These are phyloP conservation scores for Stomatorhinus ivindoensis DNA, from an alignment of 2,113 vertebrate species.

Conservation along the genomic window DNA sequence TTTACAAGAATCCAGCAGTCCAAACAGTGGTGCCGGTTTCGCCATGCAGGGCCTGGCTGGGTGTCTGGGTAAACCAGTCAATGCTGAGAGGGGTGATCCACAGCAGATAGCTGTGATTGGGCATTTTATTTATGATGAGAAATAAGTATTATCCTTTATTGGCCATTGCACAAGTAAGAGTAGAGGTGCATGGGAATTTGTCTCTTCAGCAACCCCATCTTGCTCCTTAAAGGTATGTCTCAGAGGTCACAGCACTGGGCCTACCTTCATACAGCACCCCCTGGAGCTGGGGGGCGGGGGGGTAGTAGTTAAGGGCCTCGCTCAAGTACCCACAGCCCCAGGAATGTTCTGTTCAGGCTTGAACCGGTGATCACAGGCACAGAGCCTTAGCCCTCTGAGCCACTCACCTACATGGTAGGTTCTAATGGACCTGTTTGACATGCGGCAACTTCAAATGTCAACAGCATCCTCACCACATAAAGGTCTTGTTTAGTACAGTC, in stretches of 20 bases:
- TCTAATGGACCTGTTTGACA: background rate
- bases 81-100: background rate
- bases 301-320: too few relatives aligned
- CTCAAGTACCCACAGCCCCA: too few relatives aligned
- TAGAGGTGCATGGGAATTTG: too few relatives aligned
- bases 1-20: background rate
- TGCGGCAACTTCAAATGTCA: background rate
- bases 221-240: too few relatives aligned
- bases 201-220: too few relatives aligned
- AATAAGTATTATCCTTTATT: background rate
- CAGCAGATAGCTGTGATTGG: background rate
- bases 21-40: background rate
- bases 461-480: background rate
- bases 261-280: too few relatives aligned
- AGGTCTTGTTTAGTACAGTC: background rate
- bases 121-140: background rate
- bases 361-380: too few relatives aligned
- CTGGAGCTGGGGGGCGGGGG: too few relatives aligned
- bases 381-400: too few relatives aligned
- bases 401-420: too few relatives aligned
- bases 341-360: too few relatives aligned
- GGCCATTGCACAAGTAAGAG: background rate
- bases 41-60: background rate
- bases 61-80: background rate
- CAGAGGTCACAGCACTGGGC: too few relatives aligned